A percentile compares a stretch with the other conserved stretches of the same genome.
These are phyloP conservation scores for Agriopis aurantiaria DNA, from an alignment of 2,888 invertebrate species.

Conservation along the genomic window DNA sequence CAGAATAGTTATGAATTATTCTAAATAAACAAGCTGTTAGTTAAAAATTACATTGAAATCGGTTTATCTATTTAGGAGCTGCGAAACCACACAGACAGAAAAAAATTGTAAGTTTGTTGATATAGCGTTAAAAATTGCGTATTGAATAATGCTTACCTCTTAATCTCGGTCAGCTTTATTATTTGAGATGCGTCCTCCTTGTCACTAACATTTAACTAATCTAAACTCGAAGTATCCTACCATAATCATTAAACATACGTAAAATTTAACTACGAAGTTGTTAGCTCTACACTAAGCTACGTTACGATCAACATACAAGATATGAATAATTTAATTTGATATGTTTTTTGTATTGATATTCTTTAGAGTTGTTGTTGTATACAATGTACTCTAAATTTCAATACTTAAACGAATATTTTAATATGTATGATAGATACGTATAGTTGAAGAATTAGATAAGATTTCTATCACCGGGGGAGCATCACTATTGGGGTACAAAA, in stretches of 20 bases:
- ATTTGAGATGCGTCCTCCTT: background rate
- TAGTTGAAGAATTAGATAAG: slow-evolving; percentile 41
- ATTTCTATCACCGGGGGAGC: slow-evolving; percentile 63
- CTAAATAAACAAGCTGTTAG: too few relatives aligned
- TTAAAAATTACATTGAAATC: too few relatives aligned
- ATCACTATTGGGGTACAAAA: slow-evolving; percentile 75
- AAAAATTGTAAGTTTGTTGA: too few relatives aligned
- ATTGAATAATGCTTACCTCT: background rate
- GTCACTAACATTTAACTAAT: slow-evolving; percentile 3
- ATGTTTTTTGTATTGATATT: slow-evolving; percentile 84
- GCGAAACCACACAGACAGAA: too few relatives aligned
- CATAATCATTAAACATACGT: background rate
- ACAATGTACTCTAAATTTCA: slow-evolving; percentile 77
- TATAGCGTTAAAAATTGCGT: background rate
- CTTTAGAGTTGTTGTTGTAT: slow-evolving; percentile 82
- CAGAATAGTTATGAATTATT: too few relatives aligned
- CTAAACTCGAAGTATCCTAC: background rate
- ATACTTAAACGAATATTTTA: slow-evolving; percentile 61
- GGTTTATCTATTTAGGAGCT: too few relatives aligned
- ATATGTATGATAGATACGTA: slow-evolving; percentile 59
- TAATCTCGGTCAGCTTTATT: background rate
- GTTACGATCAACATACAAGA: slow-evolving; percentile 50
- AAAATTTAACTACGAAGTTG: slow-evolving; percentile 1
- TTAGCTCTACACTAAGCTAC: slow-evolving; percentile 23
- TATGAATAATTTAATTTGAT: slow-evolving; percentile 75